These are phyloP conservation scores for Tetramorium parvispinum DNA, from an alignment of 1,140 invertebrate species.

Conservation along the genomic window DNA sequence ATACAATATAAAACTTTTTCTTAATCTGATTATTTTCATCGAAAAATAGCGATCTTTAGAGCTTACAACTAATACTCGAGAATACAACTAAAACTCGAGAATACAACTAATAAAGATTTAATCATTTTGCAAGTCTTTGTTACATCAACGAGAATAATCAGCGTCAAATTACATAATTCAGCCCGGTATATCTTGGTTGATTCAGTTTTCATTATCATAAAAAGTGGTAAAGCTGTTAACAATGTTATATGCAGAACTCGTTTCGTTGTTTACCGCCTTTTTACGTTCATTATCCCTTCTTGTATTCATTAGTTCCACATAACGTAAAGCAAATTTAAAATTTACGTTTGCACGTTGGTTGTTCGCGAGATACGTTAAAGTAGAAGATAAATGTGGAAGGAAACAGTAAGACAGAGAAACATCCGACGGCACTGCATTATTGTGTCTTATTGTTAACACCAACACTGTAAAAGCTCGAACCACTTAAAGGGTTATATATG, in stretches of 20 bases:
- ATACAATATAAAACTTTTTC: neutral
- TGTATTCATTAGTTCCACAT: slow-evolving; percentile 26
- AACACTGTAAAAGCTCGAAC: neutral
- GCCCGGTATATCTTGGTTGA: neutral
- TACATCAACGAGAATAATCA: slow-evolving; percentile 2
- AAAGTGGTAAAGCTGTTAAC: slow-evolving; percentile 7
- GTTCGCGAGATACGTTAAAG: neutral
- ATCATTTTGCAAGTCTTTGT: neutral
- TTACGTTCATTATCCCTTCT: slow-evolving; percentile 18
- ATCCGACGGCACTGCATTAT: neutral
- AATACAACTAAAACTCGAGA: neutral
- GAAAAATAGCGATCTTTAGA: neutral
- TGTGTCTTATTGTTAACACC: slow-evolving; percentile 29
- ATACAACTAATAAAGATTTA: neutral
- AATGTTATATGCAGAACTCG: neutral
- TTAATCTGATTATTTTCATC: neutral
- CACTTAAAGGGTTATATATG: slow-evolving; percentile 44
- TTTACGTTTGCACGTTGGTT: slow-evolving; percentile 1
- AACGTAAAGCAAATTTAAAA: slow-evolving; percentile 31
- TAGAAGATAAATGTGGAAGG: neutral
- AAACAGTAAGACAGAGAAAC: neutral
- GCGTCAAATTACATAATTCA: neutral
- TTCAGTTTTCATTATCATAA: slow-evolving; percentile 41
- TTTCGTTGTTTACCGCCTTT: slow-evolving; percentile 30
- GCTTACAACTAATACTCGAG: too few species aligned